phyloP scores from a whole-genome alignment of 2,797 vertebrate genomes.

The Oryzias sinensis region DNA sequence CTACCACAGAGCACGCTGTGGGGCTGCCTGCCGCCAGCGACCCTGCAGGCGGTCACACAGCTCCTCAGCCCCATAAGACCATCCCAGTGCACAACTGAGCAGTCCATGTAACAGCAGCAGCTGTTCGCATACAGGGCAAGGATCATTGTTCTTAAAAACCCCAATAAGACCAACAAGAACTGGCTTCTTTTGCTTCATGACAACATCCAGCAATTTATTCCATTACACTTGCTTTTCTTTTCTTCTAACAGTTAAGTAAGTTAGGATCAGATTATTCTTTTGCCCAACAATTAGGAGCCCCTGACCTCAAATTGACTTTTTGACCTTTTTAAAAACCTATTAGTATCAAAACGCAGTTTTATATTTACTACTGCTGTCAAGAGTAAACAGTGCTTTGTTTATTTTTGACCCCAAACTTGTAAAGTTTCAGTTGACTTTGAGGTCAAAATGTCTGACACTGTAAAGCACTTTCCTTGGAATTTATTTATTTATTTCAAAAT shows the following conservation, averaged over 20 bases:
- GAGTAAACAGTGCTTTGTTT: not conserved
- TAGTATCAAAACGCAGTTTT: constrained; percentile 3
- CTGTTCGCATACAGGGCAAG: too few relatives aligned
- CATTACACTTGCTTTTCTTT: not conserved
- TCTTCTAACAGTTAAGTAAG: constrained; percentile 3
- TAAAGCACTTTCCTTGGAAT: constrained; percentile 62
- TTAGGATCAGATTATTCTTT: constrained; percentile 4
- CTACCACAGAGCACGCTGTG: constrained; percentile 88
- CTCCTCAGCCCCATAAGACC: constrained; percentile 67
- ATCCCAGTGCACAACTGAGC: constrained; percentile 85
- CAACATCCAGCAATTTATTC: not conserved
- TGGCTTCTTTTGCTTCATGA: too few relatives aligned
- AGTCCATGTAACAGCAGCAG: not conserved
- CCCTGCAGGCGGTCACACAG: constrained; percentile 50
- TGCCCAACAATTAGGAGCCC: not conserved
- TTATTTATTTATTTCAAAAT: constrained; percentile 76
- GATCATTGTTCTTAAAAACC: too few relatives aligned
- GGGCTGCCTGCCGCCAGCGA: constrained; percentile 85
- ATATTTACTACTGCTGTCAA: constrained; percentile 4
- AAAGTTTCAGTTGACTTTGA: constrained; percentile 5
- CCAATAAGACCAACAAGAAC: too few relatives aligned
- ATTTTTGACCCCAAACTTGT: constrained; percentile 5
- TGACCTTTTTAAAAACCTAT: constrained; percentile 1
- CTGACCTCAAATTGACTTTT: not conserved
- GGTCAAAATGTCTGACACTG: constrained; percentile 31